These are phyloP conservation scores for Enteromius trimaculatus DNA, from an alignment of 2,797 vertebrate genomes.

Conservation along the genomic window DNA sequence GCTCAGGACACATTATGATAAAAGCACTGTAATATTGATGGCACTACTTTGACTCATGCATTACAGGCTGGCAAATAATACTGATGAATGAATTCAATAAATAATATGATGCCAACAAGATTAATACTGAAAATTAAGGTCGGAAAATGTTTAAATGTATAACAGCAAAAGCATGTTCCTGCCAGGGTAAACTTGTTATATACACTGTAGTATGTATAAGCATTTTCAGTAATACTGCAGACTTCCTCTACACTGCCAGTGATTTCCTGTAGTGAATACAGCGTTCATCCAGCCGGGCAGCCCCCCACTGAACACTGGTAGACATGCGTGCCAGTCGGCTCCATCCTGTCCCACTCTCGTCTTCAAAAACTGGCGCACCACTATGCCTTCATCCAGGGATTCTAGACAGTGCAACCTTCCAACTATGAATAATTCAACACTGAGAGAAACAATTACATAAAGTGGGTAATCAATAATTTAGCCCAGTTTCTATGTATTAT, in stretches of 20 bases:
- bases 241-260: background rate
- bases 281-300: background rate
- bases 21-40: conserved; percentile 22
- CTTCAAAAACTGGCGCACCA: conserved; percentile 7
- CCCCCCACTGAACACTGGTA: background rate
- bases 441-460: conserved; percentile 63
- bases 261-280: conserved; percentile 1
- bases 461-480: conserved; percentile 71
- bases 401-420: conserved; percentile 35
- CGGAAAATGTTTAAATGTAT: background rate
- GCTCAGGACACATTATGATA: background rate
- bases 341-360: background rate
- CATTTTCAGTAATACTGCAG: background rate
- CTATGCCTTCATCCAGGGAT: conserved; percentile 4
- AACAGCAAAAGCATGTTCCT: background rate
- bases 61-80: background rate
- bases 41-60: conserved; percentile 3
- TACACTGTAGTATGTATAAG: background rate
- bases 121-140: background rate
- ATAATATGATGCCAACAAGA: background rate
- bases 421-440: conserved; percentile 68
- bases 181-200: background rate
- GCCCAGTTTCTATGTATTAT: conserved; percentile 62
- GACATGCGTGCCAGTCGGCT: background rate
- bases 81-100: background rate